Evolutionary conservation across 2,888 invertebrate genomes (phyloP).

Genomic region (Macrosiphum euphorbiae): DNA sequence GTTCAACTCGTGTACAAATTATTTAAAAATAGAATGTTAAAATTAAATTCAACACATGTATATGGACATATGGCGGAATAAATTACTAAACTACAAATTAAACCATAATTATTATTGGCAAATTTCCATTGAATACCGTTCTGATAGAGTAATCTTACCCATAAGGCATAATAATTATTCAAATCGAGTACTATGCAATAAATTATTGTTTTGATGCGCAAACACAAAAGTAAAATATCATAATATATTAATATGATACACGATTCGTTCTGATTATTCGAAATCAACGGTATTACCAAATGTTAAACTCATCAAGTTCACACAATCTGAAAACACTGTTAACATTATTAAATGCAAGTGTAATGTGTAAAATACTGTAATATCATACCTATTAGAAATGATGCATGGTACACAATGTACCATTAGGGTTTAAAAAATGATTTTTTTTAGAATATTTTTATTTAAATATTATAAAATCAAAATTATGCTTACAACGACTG

Average conservation of each 20-base stretch:
- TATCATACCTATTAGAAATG: neutral
- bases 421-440: neutral
- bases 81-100: neutral
- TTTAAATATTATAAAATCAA: neutral
- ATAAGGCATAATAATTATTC: neutral
- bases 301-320: neutral
- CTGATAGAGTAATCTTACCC: neutral
- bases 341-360: neutral
- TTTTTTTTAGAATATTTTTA: neutral
- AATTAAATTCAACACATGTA: neutral
- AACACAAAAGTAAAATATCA: neutral
- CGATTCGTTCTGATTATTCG: conserved; percentile 34
- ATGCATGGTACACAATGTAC: neutral
- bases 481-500: neutral
- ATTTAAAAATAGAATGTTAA: neutral
- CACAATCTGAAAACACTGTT: no score
- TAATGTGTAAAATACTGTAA: neutral
- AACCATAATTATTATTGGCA: neutral
- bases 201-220: neutral
- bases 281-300: neutral
- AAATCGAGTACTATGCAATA: neutral
- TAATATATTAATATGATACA: neutral
- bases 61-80: neutral
- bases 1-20: neutral
- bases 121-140: neutral